Percentiles rank a stretch among this genome's conserved stretches.
Evolutionary conservation across 2,888 invertebrate genomes (phyloP).

Genomic region (Brachynemurus nebulosus): DNA sequence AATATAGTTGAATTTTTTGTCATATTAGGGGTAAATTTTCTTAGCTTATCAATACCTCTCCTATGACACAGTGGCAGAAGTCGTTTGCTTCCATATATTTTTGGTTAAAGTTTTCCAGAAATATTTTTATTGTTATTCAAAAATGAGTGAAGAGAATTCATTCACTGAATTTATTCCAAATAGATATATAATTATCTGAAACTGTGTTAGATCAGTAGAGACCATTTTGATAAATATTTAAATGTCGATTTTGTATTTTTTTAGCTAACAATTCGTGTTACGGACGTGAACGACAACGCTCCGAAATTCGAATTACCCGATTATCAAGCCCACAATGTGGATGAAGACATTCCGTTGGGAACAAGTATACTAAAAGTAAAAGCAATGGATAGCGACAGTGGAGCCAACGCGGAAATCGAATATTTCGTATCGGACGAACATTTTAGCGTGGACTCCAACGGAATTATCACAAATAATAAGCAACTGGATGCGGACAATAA

Average conservation of each 20-base stretch:
- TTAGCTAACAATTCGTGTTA: constrained; percentile 82
- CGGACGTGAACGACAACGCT: constrained; percentile 95
- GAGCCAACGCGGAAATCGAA: constrained; percentile 88
- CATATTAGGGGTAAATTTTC: too few relatives aligned
- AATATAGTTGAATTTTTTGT: too few relatives aligned
- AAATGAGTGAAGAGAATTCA: not conserved
- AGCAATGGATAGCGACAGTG: constrained; percentile 91
- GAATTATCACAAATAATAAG: constrained; percentile 83
- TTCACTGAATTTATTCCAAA: too few relatives aligned
- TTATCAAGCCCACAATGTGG: constrained; percentile 92
- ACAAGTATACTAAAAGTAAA: constrained; percentile 89
- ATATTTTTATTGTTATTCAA: not conserved
- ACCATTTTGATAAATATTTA: not conserved
- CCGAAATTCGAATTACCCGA: constrained; percentile 93
- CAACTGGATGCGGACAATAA: constrained; percentile 93
- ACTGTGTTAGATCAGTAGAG: not conserved
- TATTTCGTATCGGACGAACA: constrained; percentile 87
- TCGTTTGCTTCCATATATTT: too few relatives aligned
- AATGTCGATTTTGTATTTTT: constrained; percentile 24
- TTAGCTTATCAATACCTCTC: too few relatives aligned
- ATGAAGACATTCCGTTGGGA: constrained; percentile 86
- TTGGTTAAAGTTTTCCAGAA: too few relatives aligned
- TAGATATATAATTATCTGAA: too few relatives aligned
- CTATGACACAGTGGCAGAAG: too few relatives aligned
- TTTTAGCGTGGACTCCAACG: constrained; percentile 86